These are phyloP conservation scores for Furcula furcula DNA, from an alignment of 2,888 invertebrate species.

Conservation along the genomic window DNA sequence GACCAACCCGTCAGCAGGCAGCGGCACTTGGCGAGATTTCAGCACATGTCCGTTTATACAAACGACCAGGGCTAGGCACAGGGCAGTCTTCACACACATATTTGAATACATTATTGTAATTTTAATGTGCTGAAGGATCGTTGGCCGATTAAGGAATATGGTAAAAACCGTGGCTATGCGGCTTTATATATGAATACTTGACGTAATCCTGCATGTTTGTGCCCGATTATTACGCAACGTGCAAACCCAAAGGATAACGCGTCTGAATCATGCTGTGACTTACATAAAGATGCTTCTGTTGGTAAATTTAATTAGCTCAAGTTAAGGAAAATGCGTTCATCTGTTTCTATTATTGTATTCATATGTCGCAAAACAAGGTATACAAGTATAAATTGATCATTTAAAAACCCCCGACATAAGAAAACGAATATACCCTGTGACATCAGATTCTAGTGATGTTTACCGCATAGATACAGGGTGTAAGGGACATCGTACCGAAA, in stretches of 20 bases:
- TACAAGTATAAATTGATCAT: no score
- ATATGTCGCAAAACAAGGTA: no score
- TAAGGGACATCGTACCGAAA: no score
- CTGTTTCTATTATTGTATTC: no score
- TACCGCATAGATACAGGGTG: no score
- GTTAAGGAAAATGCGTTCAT: no score
- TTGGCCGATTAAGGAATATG: no score
- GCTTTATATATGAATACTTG: constrained; percentile 11
- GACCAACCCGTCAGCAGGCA: background rate
- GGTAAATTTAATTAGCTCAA: no score
- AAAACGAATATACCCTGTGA: no score
- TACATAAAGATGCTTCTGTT: no score
- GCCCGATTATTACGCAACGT: constrained; percentile 8
- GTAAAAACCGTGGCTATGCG: constrained; percentile 1
- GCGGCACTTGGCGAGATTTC: constrained; percentile 1
- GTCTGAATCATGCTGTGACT: constrained; percentile 16
- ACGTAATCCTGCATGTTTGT: background rate
- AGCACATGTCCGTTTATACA: constrained; percentile 7
- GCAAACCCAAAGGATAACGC: constrained; percentile 6
- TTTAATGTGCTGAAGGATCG: constrained; percentile 6
- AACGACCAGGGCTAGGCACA: constrained; percentile 8
- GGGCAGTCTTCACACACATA: constrained; percentile 1
- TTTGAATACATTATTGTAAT: constrained; percentile 24
- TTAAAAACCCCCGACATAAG: no score
- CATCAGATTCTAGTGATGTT: no score